Evolutionary conservation across 35 echinoderm and acorn worm genomes (phyloP).

Genomic region (Patiria miniata): DNA sequence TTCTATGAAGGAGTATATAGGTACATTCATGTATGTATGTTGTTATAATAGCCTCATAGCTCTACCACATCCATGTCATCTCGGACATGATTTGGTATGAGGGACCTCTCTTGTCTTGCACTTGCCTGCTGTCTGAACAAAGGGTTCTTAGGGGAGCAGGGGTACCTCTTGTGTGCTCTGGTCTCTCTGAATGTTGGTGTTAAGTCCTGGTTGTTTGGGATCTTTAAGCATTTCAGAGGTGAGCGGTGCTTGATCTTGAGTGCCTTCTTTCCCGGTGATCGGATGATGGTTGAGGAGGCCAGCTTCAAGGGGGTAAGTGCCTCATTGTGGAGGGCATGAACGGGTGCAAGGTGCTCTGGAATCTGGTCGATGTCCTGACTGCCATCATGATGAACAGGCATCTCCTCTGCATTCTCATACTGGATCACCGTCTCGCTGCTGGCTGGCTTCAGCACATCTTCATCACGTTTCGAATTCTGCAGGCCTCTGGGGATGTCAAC

Average conservation of each 20-base stretch:
- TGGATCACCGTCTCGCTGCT: neutral
- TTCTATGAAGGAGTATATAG: no score
- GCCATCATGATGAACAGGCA: slow-evolving; percentile 12
- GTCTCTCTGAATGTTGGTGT: slow-evolving; percentile 18
- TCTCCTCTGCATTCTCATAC: neutral
- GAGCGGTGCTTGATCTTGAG: slow-evolving; percentile 45
- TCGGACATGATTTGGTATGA: slow-evolving; percentile 38
- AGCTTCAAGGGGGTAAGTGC: slow-evolving; percentile 51
- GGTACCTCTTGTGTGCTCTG: slow-evolving; percentile 41
- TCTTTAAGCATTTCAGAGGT: slow-evolving; percentile 47
- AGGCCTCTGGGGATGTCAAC: neutral
- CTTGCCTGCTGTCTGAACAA: neutral
- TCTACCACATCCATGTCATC: slow-evolving; percentile 36
- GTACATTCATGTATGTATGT: no score
- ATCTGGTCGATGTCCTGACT: neutral
- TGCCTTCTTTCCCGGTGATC: slow-evolving; percentile 10
- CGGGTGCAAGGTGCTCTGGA: neutral
- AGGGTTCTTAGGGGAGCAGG: slow-evolving; percentile 54
- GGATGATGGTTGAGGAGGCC: slow-evolving; percentile 23
- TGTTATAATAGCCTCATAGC: neutral
- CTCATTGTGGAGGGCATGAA: slow-evolving; percentile 29
- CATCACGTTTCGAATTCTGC: neutral
- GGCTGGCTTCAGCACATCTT: neutral
- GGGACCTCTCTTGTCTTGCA: slow-evolving; percentile 12
- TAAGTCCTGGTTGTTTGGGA: neutral